These are phyloP conservation scores for Eubucco bourcierii DNA, from an alignment of 2,113 vertebrate genomes.

Conservation along the genomic window DNA sequence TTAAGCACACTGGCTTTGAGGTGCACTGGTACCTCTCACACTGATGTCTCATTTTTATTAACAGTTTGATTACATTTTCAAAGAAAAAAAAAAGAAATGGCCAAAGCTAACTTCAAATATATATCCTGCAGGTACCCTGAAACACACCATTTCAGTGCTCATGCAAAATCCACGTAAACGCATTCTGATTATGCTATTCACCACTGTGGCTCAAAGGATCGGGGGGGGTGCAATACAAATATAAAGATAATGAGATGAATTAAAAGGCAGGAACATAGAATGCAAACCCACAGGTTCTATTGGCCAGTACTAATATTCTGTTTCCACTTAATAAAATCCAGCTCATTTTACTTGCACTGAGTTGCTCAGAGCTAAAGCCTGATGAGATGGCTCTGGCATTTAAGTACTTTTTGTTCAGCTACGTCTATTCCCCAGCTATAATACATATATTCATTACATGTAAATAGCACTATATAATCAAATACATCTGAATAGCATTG, in stretches of 20 bases:
- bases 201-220: slow-evolving; percentile 22
- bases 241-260: slow-evolving; percentile 46
- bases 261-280: slow-evolving; percentile 22
- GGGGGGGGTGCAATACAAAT: slow-evolving; percentile 8
- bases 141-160: neutral
- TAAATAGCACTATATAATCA: neutral
- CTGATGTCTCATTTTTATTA: neutral
- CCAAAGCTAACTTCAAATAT: neutral
- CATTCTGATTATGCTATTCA: neutral
- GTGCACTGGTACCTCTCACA: slow-evolving; percentile 15
- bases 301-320: neutral
- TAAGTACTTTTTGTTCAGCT: slow-evolving; percentile 23
- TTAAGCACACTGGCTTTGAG: slow-evolving; percentile 7
- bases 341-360: neutral
- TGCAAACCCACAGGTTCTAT: neutral
- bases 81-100: neutral
- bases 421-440: neutral
- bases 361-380: neutral
- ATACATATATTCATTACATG: neutral
- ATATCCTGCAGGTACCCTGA: neutral
- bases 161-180: neutral
- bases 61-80: neutral
- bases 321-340: slow-evolving; percentile 13
- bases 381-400: neutral
- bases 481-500: neutral